phyloP scores from a whole-genome alignment of 1,140 invertebrate genomes.

The Brachionus calyciflorus region DNA sequence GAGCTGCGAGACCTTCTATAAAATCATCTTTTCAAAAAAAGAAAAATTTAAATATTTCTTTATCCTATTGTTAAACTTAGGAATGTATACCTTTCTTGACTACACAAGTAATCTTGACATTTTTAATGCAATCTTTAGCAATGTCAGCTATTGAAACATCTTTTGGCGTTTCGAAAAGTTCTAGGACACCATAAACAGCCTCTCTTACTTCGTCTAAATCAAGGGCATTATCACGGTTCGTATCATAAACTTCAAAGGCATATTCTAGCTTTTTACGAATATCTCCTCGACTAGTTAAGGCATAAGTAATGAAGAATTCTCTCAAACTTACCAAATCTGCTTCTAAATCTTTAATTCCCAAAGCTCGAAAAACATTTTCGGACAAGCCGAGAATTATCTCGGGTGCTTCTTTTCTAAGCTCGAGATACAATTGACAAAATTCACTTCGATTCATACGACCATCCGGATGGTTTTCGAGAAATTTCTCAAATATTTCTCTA shows the following conservation, averaged over 20 bases:
- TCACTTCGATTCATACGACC: conserved; percentile 42
- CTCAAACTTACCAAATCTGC: conserved; percentile 15
- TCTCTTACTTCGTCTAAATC: conserved; percentile 5
- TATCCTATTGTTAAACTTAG: not conserved
- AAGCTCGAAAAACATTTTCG: conserved; percentile 31
- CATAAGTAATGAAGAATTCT: conserved; percentile 44
- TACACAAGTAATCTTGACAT: conserved; percentile 33
- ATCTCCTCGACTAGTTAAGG: conserved; percentile 12
- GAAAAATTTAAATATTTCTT: not conserved
- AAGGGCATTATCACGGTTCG: conserved; percentile 6
- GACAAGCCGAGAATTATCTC: not conserved
- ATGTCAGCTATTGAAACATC: conserved; percentile 12
- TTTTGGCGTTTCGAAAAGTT: conserved; percentile 16
- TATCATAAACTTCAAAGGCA: conserved; percentile 45
- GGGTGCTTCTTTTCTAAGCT: conserved; percentile 13
- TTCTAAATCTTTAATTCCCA: not conserved
- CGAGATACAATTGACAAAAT: conserved; percentile 21
- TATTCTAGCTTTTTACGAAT: conserved; percentile 8
- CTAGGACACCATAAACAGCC: conserved; percentile 33
- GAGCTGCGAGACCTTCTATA: not conserved
- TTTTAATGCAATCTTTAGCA: conserved; percentile 32
- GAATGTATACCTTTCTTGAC: conserved; percentile 31
- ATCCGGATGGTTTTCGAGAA: conserved; percentile 2
- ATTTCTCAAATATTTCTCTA: not conserved
- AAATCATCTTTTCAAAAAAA: conserved; percentile 15